phyloP scores from a whole-genome alignment of 30 jellyfish, hydroid and myxozoan species.

The Catostylus mosaicus region DNA sequence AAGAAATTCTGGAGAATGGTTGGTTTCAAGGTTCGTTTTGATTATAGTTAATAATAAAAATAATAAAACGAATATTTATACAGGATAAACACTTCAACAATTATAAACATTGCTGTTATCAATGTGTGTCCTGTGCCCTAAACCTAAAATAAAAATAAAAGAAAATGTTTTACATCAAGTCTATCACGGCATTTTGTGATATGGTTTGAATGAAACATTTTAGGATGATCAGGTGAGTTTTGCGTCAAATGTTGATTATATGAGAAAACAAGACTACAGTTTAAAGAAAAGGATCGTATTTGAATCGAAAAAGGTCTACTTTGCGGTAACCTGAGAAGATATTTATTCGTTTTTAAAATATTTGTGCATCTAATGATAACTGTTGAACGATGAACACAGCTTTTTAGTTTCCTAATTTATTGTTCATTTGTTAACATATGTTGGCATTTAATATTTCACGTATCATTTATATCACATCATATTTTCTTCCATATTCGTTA shows the following conservation, averaged over 20 bases:
- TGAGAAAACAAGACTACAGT: too few relatives aligned
- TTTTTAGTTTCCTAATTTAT: too few relatives aligned
- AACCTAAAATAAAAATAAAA: too few relatives aligned
- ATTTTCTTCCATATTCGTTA: neutral
- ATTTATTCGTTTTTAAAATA: neutral
- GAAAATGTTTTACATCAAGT: too few relatives aligned
- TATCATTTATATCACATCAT: neutral
- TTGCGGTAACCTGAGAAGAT: neutral
- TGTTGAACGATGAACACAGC: too few relatives aligned
- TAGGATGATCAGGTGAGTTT: too few relatives aligned
- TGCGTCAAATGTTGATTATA: too few relatives aligned
- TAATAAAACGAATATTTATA: neutral
- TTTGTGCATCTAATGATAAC: too few relatives aligned
- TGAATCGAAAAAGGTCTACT: neutral
- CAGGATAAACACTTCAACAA: neutral
- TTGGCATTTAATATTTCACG: neutral
- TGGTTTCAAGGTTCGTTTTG: conserved; percentile 45
- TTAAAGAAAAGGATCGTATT: neutral
- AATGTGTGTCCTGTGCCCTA: too few relatives aligned
- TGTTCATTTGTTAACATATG: neutral
- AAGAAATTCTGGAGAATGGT: conserved; percentile 5
- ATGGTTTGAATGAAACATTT: too few relatives aligned
- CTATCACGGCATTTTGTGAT: too few relatives aligned
- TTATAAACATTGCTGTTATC: neutral
- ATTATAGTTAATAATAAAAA: neutral